Conservation (phyloP, 2,888 invertebrate genomes). For the Dolomedes plantarius region DNA sequence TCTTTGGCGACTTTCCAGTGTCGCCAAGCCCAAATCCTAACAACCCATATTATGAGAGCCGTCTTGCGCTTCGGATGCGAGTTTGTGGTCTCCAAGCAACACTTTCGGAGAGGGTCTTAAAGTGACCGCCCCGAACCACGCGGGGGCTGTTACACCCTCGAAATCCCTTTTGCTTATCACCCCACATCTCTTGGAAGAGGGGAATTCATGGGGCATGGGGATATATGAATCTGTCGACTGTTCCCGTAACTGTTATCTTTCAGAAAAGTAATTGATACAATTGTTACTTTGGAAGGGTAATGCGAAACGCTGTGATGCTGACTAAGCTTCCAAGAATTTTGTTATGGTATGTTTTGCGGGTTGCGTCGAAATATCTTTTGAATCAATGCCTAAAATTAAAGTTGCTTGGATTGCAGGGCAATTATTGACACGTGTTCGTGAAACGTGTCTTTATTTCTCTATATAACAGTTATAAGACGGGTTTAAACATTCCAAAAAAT, state of each 20-base stretch:
- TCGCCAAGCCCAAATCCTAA: constrained; percentile 28
- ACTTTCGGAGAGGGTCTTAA: constrained; percentile 63
- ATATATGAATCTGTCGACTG: not conserved
- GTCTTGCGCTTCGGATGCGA: constrained; percentile 38
- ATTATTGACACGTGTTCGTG: too few species aligned
- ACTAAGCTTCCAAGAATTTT: too few species aligned
- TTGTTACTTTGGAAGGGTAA: not conserved
- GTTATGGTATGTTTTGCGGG: too few species aligned
- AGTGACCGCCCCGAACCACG: constrained; percentile 51
- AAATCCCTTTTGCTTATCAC: constrained; percentile 61
- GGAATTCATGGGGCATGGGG: not conserved
- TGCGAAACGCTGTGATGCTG: too few species aligned
- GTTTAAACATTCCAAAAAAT: too few species aligned
- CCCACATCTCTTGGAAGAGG: not conserved
- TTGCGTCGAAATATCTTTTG: too few species aligned
- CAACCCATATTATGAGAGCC: constrained; percentile 48
- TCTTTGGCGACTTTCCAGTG: not conserved
- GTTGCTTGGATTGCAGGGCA: too few species aligned
- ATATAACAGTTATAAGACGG: too few species aligned
- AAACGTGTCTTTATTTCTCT: too few species aligned
- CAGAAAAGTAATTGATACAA: not conserved
- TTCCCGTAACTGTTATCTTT: not conserved
- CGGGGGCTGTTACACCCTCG: constrained; percentile 53
- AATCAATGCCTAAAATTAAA: too few species aligned
- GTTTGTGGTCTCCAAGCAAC: constrained; percentile 64